Conservation (phyloP, 2,113 vertebrate species). For the Lonchura striata region DNA sequence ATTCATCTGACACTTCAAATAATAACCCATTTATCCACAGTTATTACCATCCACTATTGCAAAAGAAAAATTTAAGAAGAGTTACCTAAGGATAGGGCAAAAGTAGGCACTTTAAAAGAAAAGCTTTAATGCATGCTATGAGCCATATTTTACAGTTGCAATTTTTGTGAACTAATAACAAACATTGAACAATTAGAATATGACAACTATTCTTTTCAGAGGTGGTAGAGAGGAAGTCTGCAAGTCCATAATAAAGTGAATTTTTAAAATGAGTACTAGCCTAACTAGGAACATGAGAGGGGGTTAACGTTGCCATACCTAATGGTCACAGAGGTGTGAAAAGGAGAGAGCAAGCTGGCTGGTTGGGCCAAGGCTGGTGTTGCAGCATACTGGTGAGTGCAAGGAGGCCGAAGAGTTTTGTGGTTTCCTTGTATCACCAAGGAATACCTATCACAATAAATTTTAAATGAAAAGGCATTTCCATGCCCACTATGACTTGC, state of each 20-base stretch:
- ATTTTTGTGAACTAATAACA: neutral
- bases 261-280: neutral
- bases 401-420: neutral
- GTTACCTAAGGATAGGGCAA: neutral
- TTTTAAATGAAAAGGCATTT: neutral
- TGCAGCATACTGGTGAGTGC: neutral
- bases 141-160: neutral
- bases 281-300: neutral
- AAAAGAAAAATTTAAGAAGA: neutral
- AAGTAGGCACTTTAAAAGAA: neutral
- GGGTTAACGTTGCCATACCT: neutral
- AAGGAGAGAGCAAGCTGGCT: neutral
- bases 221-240: neutral
- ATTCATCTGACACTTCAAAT: neutral
- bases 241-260: neutral
- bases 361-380: neutral
- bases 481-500: neutral
- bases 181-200: neutral
- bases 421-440: neutral
- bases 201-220: neutral
- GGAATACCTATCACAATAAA: neutral
- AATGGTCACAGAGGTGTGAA: neutral
- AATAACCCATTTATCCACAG: neutral
- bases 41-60: neutral
- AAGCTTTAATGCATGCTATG: neutral